Percentiles rank a stretch among this genome's conserved stretches.
These are phyloP conservation scores for Heliconius himera DNA, from an alignment of 1,140 invertebrate species.

Conservation along the genomic window DNA sequence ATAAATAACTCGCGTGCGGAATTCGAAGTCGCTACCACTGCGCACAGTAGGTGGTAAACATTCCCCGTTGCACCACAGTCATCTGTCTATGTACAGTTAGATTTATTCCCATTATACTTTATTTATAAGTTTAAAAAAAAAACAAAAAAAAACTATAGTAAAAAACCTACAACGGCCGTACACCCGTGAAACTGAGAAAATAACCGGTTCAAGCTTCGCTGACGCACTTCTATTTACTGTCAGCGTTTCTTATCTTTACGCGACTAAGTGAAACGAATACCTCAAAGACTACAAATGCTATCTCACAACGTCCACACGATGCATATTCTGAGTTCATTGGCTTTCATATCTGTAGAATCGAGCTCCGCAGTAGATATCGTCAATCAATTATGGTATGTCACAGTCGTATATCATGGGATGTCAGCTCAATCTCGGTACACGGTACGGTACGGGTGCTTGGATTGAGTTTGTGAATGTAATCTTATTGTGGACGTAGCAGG, in stretches of 20 bases:
- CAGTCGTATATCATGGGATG: slow-evolving; percentile 54
- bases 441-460: slow-evolving; percentile 39
- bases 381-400: slow-evolving; percentile 59
- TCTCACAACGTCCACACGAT: slow-evolving; percentile 32
- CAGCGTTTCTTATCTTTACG: slow-evolving; percentile 32
- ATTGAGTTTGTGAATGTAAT: slow-evolving; percentile 44
- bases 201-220: slow-evolving; percentile 29
- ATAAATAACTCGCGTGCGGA: background rate
- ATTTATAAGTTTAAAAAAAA: background rate
- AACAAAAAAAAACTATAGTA: background rate
- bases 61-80: background rate
- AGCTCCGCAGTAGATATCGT: slow-evolving; percentile 48
- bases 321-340: slow-evolving; percentile 43
- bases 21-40: background rate
- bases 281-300: slow-evolving; percentile 34
- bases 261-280: slow-evolving; percentile 36
- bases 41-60: background rate
- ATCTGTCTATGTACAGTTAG: background rate
- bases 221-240: slow-evolving; percentile 34
- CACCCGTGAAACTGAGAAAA: slow-evolving; percentile 35
- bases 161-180: background rate
- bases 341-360: slow-evolving; percentile 46
- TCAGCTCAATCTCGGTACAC: slow-evolving; percentile 37
- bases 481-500: slow-evolving; percentile 34
- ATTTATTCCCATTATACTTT: background rate